Evolutionary conservation across 2,113 vertebrate genomes (phyloP), one percentile per base, ranked within the genome.

Genomic region (Cnemophilus loriae): DNA sequence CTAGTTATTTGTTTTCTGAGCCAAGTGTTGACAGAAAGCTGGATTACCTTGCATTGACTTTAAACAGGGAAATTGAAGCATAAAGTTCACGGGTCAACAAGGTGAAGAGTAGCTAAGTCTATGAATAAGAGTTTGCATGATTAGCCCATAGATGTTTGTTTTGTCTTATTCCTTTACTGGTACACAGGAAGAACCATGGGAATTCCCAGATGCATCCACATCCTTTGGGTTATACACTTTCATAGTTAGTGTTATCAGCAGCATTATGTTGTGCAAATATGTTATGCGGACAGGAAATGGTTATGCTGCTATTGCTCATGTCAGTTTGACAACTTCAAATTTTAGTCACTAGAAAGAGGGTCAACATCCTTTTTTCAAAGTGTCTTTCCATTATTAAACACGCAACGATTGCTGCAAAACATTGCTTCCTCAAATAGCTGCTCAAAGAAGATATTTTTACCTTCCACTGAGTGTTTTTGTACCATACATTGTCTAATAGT

Each of bases 241-340:
- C n/a, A 21, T 56, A 71, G 75, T 46, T n/a, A 50, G 41, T 0
- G 2, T 46, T 90, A 94, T 94, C 95, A 81, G 79, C 57, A 90
- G 49, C 24, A 3, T 39, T 60, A 77, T 68, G 26, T 95, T 96
- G 90, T 92, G 96, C 88, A 97, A 97, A 96, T 76, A 35, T 2
- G 41, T 84, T 95, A 93, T 90, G 80, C 95, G 92, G 85, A 93
- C 92, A 95, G 96, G 96, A 97, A 97, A 53, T 50, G 57, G 60
- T 89, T 91, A 35, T 96, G 57, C 33, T 82, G 68, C 47, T 70
- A 52, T 89, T 95, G 78, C 87, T 95, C 87, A 93, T 75, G 42
- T 53, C 47, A 39, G 33, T 33, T 61, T 9, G 56, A 23, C 56
- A 52, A 15, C 7, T 96, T 75, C 53, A n/a, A 41, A 80, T 93